A percentile compares a stretch with the other conserved stretches of the same genome.
These are phyloP conservation scores for Paramacrobiotus metropolitanus DNA, from an alignment of 1,140 invertebrate species.

Conservation along the genomic window DNA sequence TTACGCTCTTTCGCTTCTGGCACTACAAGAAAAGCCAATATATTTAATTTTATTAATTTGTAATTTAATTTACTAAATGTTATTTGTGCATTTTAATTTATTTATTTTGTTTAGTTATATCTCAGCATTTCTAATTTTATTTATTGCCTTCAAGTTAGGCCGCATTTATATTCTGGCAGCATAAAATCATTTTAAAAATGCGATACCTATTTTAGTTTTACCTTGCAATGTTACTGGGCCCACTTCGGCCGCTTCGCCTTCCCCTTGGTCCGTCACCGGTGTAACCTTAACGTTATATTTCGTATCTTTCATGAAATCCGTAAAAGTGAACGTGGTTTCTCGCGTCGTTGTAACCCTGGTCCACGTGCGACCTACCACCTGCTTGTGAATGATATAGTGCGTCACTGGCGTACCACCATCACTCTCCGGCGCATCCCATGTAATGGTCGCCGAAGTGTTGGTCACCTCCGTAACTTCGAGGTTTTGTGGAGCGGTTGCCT, in stretches of 20 bases:
- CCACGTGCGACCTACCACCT: constrained; percentile 25
- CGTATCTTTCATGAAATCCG: constrained; percentile 17
- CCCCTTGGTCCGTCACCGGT: neutral
- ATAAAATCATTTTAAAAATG: no score
- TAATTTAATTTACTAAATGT: no score
- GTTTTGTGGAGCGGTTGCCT: constrained; percentile 15
- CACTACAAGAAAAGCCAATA: no score
- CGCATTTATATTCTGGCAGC: no score
- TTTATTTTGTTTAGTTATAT: no score
- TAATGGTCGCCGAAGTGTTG: constrained; percentile 25
- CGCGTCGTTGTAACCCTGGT: constrained; percentile 17
- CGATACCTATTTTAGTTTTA: no score
- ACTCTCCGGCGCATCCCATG: constrained; percentile 26
- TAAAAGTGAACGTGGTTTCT: constrained; percentile 23
- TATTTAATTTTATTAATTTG: no score
- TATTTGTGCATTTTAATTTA: no score
- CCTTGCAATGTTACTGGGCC: no score
- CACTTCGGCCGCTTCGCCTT: neutral
- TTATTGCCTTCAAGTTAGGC: no score
- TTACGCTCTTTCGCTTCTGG: no score
- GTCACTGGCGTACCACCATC: constrained; percentile 13
- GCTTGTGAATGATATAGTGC: constrained; percentile 21
- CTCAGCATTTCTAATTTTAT: no score
- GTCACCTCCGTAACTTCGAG: constrained; percentile 23
- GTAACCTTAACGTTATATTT: constrained; percentile 16